phyloP scores from a whole-genome alignment of 1,140 invertebrate genomes.

The Drosophila triauraria region DNA sequence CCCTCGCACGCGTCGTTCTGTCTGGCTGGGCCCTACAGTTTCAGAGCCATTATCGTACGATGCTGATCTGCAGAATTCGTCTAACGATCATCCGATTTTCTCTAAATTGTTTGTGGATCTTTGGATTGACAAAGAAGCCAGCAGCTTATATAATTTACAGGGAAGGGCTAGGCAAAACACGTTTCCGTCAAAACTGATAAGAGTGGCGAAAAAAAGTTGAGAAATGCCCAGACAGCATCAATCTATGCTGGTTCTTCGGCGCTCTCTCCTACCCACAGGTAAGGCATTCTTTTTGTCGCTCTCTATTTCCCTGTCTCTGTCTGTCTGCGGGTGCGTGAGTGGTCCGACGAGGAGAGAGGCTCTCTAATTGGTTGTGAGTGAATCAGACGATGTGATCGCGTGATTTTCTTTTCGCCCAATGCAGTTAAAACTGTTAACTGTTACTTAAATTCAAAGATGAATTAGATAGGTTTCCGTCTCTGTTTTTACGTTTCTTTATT shows the following conservation, averaged over 20 bases:
- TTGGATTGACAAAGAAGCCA: not conserved
- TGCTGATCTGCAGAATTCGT: constrained; percentile 30
- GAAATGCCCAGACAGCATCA: constrained; percentile 32
- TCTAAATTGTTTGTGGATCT: not conserved
- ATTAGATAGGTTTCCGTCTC: not conserved
- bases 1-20: constrained; percentile 22
- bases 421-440: constrained; percentile 51
- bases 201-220: not conserved
- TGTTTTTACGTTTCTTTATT: not conserved
- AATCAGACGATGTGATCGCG: constrained; percentile 75
- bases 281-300: constrained; percentile 13
- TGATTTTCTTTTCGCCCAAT: constrained; percentile 55
- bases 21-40: constrained; percentile 58
- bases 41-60: constrained; percentile 67
- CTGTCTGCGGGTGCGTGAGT: constrained; percentile 17
- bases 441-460: constrained; percentile 15
- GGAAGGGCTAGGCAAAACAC: constrained; percentile 15
- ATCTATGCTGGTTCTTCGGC: constrained; percentile 2
- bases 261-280: constrained; percentile 9
- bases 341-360: constrained; percentile 32
- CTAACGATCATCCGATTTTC: constrained; percentile 3
- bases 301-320: constrained; percentile 11
- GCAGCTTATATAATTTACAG: constrained; percentile 9
- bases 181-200: constrained; percentile 29
- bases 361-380: constrained; percentile 70